Evolutionary conservation across 2,888 invertebrate genomes (phyloP).

Genomic region (Sarcophaga carnaria): DNA sequence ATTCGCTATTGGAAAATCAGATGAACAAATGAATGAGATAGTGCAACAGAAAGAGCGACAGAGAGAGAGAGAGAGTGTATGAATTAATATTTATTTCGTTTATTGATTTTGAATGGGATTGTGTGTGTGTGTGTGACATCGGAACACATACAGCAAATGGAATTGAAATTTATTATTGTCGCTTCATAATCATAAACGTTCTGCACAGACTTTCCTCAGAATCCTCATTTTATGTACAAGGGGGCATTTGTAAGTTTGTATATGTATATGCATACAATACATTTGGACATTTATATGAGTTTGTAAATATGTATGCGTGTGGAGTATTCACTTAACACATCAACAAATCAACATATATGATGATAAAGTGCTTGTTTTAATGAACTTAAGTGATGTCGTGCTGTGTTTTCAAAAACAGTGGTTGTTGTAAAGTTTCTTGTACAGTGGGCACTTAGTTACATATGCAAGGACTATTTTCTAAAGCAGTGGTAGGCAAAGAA

Average conservation of each 20-base stretch:
- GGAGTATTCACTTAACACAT: slow-evolving; percentile 51
- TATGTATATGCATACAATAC: slow-evolving; percentile 15
- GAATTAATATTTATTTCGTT: slow-evolving; percentile 27
- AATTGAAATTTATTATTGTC: slow-evolving; percentile 65
- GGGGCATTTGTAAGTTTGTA: slow-evolving; percentile 10
- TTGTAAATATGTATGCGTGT: slow-evolving; percentile 16
- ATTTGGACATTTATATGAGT: neutral
- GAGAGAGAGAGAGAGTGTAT: neutral
- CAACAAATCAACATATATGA: slow-evolving; percentile 53
- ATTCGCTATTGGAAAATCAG: too few species aligned
- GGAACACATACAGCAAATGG: slow-evolving; percentile 42
- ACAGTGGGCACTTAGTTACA: too few species aligned
- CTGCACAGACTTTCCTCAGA: slow-evolving; percentile 8
- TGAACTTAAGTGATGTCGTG: slow-evolving; percentile 67
- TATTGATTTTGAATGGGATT: slow-evolving; percentile 52
- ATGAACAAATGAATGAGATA: too few species aligned
- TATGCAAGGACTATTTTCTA: too few species aligned
- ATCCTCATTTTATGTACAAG: neutral
- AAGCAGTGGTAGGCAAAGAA: too few species aligned
- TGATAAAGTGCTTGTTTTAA: slow-evolving; percentile 67
- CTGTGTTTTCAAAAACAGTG: slow-evolving; percentile 51
- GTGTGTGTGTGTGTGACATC: slow-evolving; percentile 26
- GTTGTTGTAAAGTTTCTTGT: neutral
- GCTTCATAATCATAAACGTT: slow-evolving; percentile 57
- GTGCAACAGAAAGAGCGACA: neutral